Base-by-base conservation (phyloP, 2,797 vertebrate genomes). In the Erithacus rubecula region DNA sequence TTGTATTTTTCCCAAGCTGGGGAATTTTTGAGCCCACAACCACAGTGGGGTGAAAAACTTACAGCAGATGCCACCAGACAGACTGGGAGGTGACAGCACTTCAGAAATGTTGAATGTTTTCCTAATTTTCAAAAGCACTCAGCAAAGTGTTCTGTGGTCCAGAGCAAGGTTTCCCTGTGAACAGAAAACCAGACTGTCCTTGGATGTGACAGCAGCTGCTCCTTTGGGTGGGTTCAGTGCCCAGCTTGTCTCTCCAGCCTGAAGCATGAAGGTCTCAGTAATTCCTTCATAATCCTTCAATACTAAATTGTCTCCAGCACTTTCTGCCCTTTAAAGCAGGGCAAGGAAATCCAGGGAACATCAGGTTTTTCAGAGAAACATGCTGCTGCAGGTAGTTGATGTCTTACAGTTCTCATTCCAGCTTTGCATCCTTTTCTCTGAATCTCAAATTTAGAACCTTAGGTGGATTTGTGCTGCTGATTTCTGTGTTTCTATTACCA, bases 11-110 rank as follows among this genome's bases (percentile, higher is more conserved):
- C 13, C 12, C 22, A 16, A 1, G 6, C 7, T 56, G 27, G 47
- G 59, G 51, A 8, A n/a, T 53, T 87, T 80, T 79, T 26, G 46
- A 43, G 41, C 21, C 9, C 16, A 7, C 0, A 2, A 11, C 18
- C 17, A 5, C 0, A 0, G 6, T 17, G 26, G 9, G 32, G 16
- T 37, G 47, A 32, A 74, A 49, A 74, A 19, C 15, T 39, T 20
- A 4, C 0, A 37, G 41, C 37, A 62, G n/a, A 51, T 5, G 10
- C 22, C 12, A 0, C 43, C 47, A 22, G 30, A 4, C 20, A 56
- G 29, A 72, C 0, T 3, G 60, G 44, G 36, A 49, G 49, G 14
- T 18, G 58, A 23, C 3, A 32, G 29, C 63, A 34, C 32, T 60
- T 47, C 12, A 53, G 29, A 43, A 20, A 56, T 67, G 24, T 1